phyloP scores from a whole-genome alignment of 1,140 invertebrate genomes.

The Zaprionus camerounensis region DNA sequence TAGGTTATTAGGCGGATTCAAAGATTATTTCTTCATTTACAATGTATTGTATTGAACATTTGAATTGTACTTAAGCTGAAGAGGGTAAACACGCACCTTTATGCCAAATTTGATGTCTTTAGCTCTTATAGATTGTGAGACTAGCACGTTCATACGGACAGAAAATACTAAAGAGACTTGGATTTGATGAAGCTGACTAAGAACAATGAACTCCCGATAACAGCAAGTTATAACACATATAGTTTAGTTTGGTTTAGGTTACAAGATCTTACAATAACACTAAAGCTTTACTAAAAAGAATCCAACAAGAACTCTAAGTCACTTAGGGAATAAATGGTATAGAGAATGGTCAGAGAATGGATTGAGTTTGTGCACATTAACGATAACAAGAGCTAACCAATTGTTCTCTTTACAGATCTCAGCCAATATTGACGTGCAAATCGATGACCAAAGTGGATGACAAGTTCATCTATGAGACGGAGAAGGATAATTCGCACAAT shows the following conservation, averaged over 20 bases:
- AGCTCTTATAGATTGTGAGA: neutral
- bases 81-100: neutral
- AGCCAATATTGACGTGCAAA: conserved; percentile 86
- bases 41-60: neutral
- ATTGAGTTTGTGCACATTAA: no score
- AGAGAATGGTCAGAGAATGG: no score
- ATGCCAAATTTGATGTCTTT: neutral
- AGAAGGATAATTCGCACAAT: conserved; percentile 93
- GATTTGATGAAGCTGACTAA: no score
- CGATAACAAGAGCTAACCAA: neutral
- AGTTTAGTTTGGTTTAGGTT: no score
- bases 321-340: no score
- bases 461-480: conserved; percentile 95
- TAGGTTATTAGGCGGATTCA: no score
- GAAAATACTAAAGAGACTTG: neutral
- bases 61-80: neutral
- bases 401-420: conserved; percentile 83
- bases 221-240: no score
- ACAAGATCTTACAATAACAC: no score
- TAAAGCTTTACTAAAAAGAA: no score
- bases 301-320: no score
- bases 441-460: conserved; percentile 88
- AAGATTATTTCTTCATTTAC: neutral
- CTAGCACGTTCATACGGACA: neutral
- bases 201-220: no score